phyloP scores from a whole-genome alignment of 1,140 invertebrate species.

The Drosophila chauvacae region DNA sequence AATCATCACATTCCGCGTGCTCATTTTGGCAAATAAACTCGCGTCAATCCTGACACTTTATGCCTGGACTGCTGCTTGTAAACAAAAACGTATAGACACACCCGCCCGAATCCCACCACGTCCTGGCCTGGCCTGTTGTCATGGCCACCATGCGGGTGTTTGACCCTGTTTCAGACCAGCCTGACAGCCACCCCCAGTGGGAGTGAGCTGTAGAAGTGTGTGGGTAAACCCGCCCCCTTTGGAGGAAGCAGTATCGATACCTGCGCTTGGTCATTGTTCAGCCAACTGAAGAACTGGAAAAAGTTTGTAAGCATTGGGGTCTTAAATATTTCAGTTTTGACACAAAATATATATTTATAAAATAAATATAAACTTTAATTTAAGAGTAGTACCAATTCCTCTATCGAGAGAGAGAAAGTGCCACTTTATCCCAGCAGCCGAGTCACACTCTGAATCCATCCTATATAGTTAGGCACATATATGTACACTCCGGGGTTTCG shows the following conservation, averaged over 20 bases:
- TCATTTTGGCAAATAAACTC: constrained; percentile 30
- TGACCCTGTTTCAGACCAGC: constrained; percentile 55
- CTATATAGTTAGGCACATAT: constrained; percentile 24
- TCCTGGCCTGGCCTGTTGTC: constrained; percentile 36
- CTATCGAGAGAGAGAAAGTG: background rate
- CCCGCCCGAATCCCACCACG: constrained; percentile 15
- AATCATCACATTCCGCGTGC: constrained; percentile 57
- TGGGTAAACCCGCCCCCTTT: background rate
- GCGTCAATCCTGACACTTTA: constrained; percentile 41
- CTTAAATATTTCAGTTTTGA: background rate
- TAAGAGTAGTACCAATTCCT: background rate
- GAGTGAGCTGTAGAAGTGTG: background rate
- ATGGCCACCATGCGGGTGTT: constrained; percentile 49
- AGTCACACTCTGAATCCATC: constrained; percentile 4
- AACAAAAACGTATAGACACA: constrained; percentile 50
- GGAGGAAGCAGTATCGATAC: constrained; percentile 6
- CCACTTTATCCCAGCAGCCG: background rate
- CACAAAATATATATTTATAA: background rate
- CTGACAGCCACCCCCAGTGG: constrained; percentile 11
- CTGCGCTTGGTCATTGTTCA: background rate
- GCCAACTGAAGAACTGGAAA: background rate
- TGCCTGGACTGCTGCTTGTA: constrained; percentile 40
- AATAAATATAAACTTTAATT: background rate
- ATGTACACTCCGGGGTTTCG: constrained; percentile 44
- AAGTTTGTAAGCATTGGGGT: background rate